Base-by-base conservation (phyloP, 2,797 vertebrate species). In the Calcarius lapponicus region DNA sequence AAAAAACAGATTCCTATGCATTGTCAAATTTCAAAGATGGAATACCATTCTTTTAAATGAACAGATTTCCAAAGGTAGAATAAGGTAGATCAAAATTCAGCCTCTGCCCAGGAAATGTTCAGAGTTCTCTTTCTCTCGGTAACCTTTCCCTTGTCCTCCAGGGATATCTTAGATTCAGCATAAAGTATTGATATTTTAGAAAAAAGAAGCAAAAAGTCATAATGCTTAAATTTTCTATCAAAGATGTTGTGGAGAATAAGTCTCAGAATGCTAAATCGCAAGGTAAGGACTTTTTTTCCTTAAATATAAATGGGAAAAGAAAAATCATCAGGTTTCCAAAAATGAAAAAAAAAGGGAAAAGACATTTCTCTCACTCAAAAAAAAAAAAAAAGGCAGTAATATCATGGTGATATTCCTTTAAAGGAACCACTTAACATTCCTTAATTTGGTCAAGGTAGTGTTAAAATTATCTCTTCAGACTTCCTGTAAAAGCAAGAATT, bases 141-240 rank as follows among this genome's bases (percentile, higher is more conserved):
- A 94, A 69, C 21, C 38, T 93, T 94, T 80, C 64, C 11, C 19
- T 90, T 72, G 54, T 92, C 69, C 90, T 93, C 88, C 32, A 76
- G 90, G 74, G 75, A 89, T 86, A 64, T 81, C 80, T 95, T 82
- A 80, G 56, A 96, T 94, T 97, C 93, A 87, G 62, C 61, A 90
- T 81, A 87, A 96, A 80, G 54, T 95, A 91, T 47, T 94, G 91
- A 72, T 92, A 91, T 92, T 96, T 95, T 90, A 95, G 73, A 92
- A 95, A 94, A 95, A 40, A 82, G 31, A 87, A 95, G 67, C 69
- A 83, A 73, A 92, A 97, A 97, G 38, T 36, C 31, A 84, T 32
- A 80, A 80, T 74, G 20, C 34, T 88, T 76, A 86, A 67, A 83
- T 88, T 95, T 93, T 86, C 24, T 8, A 22, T 48, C 61, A 70